Evolutionary conservation across 2,888 invertebrate species (phyloP).

Genomic region (Macrosiphum euphorbiae): DNA sequence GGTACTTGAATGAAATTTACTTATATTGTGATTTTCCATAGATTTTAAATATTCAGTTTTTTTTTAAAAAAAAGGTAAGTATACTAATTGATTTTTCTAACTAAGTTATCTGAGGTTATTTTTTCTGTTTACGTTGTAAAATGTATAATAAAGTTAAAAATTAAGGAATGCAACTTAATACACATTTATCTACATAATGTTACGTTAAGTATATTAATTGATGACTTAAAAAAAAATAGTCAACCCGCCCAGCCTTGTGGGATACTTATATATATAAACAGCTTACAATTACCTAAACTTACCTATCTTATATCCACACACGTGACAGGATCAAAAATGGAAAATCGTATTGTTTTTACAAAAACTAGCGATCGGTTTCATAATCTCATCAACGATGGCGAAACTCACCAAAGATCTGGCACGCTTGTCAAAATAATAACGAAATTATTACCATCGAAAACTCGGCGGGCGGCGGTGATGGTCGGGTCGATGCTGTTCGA

Average conservation of each 20-base stretch:
- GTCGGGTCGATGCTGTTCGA: neutral
- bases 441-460: neutral
- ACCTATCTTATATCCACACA: neutral
- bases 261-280: neutral
- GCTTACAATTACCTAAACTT: neutral
- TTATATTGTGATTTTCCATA: neutral
- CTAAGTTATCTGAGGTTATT: neutral
- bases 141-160: neutral
- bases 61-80: neutral
- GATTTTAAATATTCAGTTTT: neutral
- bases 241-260: neutral
- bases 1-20: neutral
- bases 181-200: neutral
- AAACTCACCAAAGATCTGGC: neutral
- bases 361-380: neutral
- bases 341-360: neutral
- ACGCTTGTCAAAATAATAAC: neutral
- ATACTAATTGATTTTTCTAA: neutral
- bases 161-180: neutral
- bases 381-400: neutral
- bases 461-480: neutral
- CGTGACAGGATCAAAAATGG: neutral
- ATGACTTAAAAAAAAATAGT: neutral
- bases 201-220: neutral
- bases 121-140: neutral